Evolutionary conservation across 2,797 vertebrate genomes (phyloP).

Genomic region (Cephalopachus bancanus): DNA sequence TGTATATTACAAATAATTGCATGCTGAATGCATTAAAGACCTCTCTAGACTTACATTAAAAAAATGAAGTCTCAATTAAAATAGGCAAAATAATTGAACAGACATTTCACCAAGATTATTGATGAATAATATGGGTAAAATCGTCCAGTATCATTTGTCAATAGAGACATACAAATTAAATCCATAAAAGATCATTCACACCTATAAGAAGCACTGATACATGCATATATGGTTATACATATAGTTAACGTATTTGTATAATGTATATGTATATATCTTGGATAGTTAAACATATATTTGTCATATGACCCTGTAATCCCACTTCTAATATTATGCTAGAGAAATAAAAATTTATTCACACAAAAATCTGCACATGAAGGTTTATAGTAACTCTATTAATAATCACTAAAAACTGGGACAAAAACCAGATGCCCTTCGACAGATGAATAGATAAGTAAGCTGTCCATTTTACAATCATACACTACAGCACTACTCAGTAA

Average conservation of each 20-base stretch:
- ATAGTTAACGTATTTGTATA: neutral
- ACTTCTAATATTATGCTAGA: neutral
- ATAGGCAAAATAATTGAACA: neutral
- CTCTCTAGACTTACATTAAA: neutral
- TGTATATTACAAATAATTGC: neutral
- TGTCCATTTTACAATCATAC: too few relatives aligned
- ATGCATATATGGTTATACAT: neutral
- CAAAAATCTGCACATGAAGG: neutral
- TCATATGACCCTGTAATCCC: neutral
- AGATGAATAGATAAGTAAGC: neutral
- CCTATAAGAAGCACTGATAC: neutral
- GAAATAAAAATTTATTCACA: neutral
- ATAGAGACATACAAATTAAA: neutral
- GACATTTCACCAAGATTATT: neutral
- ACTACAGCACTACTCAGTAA: neutral
- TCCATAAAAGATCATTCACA: neutral
- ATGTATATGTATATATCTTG: too few relatives aligned
- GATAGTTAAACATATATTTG: neutral
- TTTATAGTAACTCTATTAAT: neutral
- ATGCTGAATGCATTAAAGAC: neutral
- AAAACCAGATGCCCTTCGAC: neutral
- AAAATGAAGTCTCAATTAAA: slow-evolving; percentile 14
- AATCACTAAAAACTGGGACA: neutral
- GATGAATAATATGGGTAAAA: neutral
- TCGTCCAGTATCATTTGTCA: neutral